A percentile compares a stretch with the other conserved stretches of the same genome.
Evolutionary conservation across 2,113 vertebrate species (phyloP).

Genomic region (Anas platyrhynchos): DNA sequence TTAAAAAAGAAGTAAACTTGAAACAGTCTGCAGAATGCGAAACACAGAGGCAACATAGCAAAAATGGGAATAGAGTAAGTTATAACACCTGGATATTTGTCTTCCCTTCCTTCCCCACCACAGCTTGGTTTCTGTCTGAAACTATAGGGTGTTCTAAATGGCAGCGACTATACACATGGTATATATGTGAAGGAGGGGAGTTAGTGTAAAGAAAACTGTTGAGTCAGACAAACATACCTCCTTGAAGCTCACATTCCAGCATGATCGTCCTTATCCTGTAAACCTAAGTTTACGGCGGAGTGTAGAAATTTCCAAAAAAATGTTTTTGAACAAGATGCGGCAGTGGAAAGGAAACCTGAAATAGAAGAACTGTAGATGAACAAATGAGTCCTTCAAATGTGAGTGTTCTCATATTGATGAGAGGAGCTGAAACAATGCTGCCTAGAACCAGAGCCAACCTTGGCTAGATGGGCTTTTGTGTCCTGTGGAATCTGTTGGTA

Average conservation of each 20-base stretch:
- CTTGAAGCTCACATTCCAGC: not conserved
- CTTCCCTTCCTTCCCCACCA: not conserved
- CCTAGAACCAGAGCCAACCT: not conserved
- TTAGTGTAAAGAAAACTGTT: not conserved
- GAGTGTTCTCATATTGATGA: not conserved
- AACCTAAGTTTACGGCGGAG: not conserved
- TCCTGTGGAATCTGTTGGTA: not conserved
- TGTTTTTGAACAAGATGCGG: fast-evolving
- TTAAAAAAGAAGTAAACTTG: not conserved
- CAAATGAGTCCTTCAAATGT: not conserved
- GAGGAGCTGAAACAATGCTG: fast-evolving
- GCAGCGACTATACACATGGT: not conserved
- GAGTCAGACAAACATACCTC: not conserved
- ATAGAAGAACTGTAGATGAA: not conserved
- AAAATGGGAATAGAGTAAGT: not conserved
- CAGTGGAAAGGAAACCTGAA: not conserved
- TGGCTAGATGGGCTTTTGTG: not conserved
- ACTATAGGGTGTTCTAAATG: not conserved
- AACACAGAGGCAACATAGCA: not conserved
- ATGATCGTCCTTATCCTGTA: not conserved
- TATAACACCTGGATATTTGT: not conserved
- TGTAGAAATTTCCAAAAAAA: not conserved
- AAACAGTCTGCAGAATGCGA: not conserved
- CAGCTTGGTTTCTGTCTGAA: not conserved
- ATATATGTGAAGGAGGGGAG: not conserved